A percentile compares a stretch with the other conserved stretches of the same genome.
Conservation (phyloP, 1,140 invertebrate species). For the Drosophila cardini region DNA sequence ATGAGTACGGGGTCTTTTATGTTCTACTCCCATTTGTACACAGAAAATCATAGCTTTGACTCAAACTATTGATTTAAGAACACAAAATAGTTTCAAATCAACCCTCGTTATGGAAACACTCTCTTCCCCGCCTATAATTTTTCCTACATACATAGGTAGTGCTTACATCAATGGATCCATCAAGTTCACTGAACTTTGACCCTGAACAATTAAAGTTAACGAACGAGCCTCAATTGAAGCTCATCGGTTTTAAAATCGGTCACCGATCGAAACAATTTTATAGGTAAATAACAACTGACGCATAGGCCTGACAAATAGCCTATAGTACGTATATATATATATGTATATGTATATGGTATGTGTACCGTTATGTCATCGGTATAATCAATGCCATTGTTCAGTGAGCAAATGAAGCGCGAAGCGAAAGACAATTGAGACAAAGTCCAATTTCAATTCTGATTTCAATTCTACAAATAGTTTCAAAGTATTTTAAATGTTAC, state of each 20-base stretch:
- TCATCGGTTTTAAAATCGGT: constrained; percentile 34
- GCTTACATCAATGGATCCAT: constrained; percentile 28
- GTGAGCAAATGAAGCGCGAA: constrained; percentile 57
- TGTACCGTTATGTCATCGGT: constrained; percentile 61
- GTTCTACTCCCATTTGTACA: no score
- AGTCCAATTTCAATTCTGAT: no score
- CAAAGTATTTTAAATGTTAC: not conserved
- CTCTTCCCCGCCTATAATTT: no score
- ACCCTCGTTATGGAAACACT: no score
- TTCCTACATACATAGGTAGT: constrained; percentile 4
- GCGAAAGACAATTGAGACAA: not conserved
- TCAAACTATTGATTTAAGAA: no score
- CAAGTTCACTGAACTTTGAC: constrained; percentile 62
- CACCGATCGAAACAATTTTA: constrained; percentile 43
- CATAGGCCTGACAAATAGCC: constrained; percentile 18
- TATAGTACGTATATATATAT: constrained; percentile 2
- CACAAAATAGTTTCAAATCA: no score
- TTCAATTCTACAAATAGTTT: no score
- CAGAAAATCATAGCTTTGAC: no score
- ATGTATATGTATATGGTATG: constrained; percentile 57
- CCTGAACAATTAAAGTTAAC: constrained; percentile 69
- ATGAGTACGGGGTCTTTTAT: no score
- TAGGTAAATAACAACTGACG: constrained; percentile 9
- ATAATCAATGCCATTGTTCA: constrained; percentile 5
- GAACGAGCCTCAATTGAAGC: constrained; percentile 64